Base-by-base conservation (phyloP, 2,797 vertebrate genomes). In the Sphaeramia orbicularis region DNA sequence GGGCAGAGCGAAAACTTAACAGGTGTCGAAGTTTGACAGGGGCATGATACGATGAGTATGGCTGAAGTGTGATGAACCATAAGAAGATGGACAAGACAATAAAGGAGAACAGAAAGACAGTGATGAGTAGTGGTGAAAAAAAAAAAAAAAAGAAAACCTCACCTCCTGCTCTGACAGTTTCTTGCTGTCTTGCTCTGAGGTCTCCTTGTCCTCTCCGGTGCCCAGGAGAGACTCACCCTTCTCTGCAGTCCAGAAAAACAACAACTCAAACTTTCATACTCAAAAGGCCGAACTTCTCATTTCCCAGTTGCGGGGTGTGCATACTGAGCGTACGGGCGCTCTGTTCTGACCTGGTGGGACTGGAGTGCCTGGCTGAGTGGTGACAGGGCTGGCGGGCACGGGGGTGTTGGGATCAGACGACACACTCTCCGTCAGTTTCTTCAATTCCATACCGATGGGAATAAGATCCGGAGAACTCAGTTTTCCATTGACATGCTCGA, bases 401-500 rank as follows among this genome's bases (percentile, higher is more conserved):
- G 97, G 97, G 0, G 98, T 98, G 91, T 95, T 99, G 47, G 97
- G 96, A 47, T 98, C 97, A 0, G 97, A 98, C 10, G 97, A 98
- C 21, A 96, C 66, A 10, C 93, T 88, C 76, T 99, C 97, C 0
- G 89, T 93, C 42, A 90, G 92, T 61, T 97, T 99, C 91, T 96
- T 99, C 86, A 93, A 83, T 77, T 98, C 97, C 0, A 95, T 84
- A 0, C 95, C 95, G 19, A 96, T 95, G 0, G 96, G 95, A 68
- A 98, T 93, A 81, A 98, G 71, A 71, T 98, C 98, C 0, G 98
- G 97, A 41, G 96, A 98, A 78, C 98, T 99, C 89, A 96, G 95
- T 85, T 97, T 98, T 13, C 98, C 98, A 0, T 99, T 99, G 19
- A 99, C 96, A 0, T 98, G 97, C 77, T 99, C 97, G 4, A 99